These are phyloP conservation scores for Platygyra sinensis DNA, from an alignment of 64 coral and sea anemone genomes.

Conservation along the genomic window DNA sequence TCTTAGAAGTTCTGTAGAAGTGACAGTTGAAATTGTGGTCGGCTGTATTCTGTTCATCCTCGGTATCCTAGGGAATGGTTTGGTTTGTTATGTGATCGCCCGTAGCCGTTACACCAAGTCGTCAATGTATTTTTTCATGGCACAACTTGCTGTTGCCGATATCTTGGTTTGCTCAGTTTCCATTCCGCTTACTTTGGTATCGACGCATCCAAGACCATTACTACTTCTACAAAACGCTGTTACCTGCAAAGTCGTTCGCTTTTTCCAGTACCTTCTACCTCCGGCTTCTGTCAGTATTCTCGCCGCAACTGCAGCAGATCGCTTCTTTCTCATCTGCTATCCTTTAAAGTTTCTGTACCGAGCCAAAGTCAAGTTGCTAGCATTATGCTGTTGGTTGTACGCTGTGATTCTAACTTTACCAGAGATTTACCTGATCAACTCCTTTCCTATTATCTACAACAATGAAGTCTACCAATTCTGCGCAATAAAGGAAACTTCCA, in stretches of 20 bases:
- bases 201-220: slow-evolving; percentile 52
- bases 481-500: slow-evolving; percentile 65
- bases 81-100: slow-evolving; percentile 72
- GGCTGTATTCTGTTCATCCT: slow-evolving; percentile 45
- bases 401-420: slow-evolving; percentile 55
- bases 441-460: slow-evolving; percentile 9
- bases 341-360: slow-evolving; percentile 61
- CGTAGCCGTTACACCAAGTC: slow-evolving; percentile 66
- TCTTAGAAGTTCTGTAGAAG: slow-evolving; percentile 43
- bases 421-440: slow-evolving; percentile 59
- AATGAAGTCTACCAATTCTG: slow-evolving; percentile 44
- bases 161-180: slow-evolving; percentile 64
- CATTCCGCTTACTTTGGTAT: slow-evolving; percentile 70
- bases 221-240: slow-evolving; percentile 6
- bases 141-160: slow-evolving; percentile 68
- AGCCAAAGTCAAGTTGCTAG: slow-evolving; percentile 57
- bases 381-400: slow-evolving; percentile 56
- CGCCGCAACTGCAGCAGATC: slow-evolving; percentile 65
- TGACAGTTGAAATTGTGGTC: slow-evolving; percentile 56
- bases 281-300: slow-evolving; percentile 74
- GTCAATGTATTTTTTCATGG: slow-evolving; percentile 83
- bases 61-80: slow-evolving; percentile 63
- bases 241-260: slow-evolving; percentile 64
- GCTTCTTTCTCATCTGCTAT: slow-evolving; percentile 70
- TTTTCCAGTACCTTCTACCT: slow-evolving; percentile 75